Base-by-base conservation (phyloP, 2,888 invertebrate species). In the Dicyrtoma fusca region DNA sequence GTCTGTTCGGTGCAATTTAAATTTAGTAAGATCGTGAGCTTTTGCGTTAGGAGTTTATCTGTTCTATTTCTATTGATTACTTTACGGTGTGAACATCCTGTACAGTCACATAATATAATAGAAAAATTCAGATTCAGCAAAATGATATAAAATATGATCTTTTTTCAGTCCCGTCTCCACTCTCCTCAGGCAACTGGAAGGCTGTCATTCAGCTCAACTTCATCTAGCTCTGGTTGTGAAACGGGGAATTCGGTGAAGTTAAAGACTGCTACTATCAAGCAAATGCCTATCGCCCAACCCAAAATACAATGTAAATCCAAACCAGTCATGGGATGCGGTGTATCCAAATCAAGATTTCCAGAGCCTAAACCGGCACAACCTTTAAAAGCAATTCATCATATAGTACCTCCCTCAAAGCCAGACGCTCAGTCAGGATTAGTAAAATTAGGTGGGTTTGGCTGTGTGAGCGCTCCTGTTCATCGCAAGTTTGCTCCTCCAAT, bases 401-500 rank as follows among this genome's bases (percentile, higher is more conserved):
- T 53, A 6, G 26, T 42, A 26, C n/a, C 55, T 8, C 2, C 6
- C 3, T 17, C 13, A 17, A 49, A 26, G 4, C 14, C 11, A 51
- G 23, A 11, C 6, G 3, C 47, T 34, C 42, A 55, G 42, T 34
- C 34, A 5, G 34, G 3, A 8, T 34, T n/a, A n/a, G n/a, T 8
- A 34, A 34, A 34, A 34, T 8, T 34, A 34, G 26, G 17, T 51
- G 47, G 26, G n/a, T 70, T 71, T 26, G 63, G 23, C 4, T 62
- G 68, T 57, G 70, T 44, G 0, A 72, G 72, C 57, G 75, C 75
- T 11, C 75, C 75, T 13, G 75, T 75, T 3, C 61, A 70, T 21
- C 47, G 75, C n/a, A 74, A 75, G 44, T 71, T 70, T 49, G 42
- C 62, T 62, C 66, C 72, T 3, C 74, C 76, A 0, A 66, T 75